phyloP scores from a whole-genome alignment of 2,113 vertebrate genomes.

The Meriones unguiculatus region DNA sequence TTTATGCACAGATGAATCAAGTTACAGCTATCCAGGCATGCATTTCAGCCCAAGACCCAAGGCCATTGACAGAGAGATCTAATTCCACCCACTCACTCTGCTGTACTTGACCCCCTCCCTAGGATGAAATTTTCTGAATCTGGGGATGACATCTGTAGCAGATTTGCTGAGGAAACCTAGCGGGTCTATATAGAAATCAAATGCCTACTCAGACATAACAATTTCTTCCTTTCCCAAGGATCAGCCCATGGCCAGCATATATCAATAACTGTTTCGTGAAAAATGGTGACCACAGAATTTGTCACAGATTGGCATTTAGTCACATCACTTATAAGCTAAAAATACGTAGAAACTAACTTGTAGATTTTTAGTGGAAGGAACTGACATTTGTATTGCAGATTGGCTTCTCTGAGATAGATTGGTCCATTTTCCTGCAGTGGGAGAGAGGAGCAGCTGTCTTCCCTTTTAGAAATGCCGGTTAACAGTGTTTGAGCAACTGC shows the following conservation, averaged over 20 bases:
- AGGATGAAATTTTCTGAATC: neutral
- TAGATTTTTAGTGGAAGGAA: neutral
- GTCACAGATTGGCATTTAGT: neutral
- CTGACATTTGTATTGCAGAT: neutral
- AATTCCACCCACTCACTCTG: too few species aligned
- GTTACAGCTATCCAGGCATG: neutral
- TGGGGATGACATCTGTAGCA: neutral
- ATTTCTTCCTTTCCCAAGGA: neutral
- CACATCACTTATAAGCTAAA: neutral
- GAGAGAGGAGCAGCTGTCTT: accelerated
- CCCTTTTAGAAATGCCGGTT: neutral
- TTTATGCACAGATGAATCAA: neutral
- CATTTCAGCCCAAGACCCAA: neutral
- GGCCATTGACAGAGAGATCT: neutral
- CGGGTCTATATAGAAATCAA: neutral
- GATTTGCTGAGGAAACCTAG: neutral
- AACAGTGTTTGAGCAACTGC: neutral
- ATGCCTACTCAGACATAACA: neutral
- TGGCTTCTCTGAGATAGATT: neutral
- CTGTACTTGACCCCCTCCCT: neutral
- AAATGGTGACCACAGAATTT: neutral
- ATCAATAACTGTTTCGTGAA: neutral
- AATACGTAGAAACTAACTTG: neutral
- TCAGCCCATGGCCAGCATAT: neutral
- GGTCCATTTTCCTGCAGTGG: neutral